Evolutionary conservation across 2,888 invertebrate species (phyloP).

Genomic region (Caenorhabditis sulstoni): DNA sequence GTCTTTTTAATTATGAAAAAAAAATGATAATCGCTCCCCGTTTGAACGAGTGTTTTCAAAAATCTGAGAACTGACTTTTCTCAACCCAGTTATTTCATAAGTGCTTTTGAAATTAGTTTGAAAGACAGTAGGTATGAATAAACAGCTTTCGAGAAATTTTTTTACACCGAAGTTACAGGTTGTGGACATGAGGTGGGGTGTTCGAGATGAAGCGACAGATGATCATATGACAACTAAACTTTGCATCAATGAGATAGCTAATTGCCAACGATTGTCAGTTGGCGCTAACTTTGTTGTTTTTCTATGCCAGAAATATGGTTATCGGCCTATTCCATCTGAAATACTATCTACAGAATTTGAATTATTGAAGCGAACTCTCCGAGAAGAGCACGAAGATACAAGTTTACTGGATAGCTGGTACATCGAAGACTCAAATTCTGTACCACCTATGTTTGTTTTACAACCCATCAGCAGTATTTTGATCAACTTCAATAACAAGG

Average conservation of each 20-base stretch:
- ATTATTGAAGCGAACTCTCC: conserved; percentile 89
- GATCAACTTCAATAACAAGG: conserved; percentile 97
- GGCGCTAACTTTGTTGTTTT: conserved; percentile 98
- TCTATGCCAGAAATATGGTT: conserved; percentile 97
- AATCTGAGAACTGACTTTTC: background rate
- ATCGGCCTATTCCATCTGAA: conserved; percentile 96
- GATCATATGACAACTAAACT: conserved; percentile 99
- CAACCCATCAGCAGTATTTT: conserved; percentile 97
- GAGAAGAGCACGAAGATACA: conserved; percentile 73
- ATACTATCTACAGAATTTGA: conserved; percentile 93
- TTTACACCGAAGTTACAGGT: too few species aligned
- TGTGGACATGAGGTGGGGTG: conserved; percentile 99
- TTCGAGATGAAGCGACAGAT: conserved; percentile 96
- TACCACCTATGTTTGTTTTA: conserved; percentile 93
- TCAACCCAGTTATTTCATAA: too few species aligned
- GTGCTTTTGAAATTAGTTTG: too few species aligned
- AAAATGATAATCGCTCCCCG: too few species aligned
- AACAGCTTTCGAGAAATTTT: too few species aligned
- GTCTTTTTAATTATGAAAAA: too few species aligned
- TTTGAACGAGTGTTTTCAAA: too few species aligned
- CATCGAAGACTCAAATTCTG: conserved; percentile 94
- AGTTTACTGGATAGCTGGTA: conserved; percentile 83
- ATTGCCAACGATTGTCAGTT: conserved; percentile 96
- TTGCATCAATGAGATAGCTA: conserved; percentile 97
- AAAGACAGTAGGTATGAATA: too few species aligned